Percentiles rank a stretch among this genome's conserved stretches.
Conservation (phyloP, 2,113 vertebrate species). For the Macrotis lagotis region DNA sequence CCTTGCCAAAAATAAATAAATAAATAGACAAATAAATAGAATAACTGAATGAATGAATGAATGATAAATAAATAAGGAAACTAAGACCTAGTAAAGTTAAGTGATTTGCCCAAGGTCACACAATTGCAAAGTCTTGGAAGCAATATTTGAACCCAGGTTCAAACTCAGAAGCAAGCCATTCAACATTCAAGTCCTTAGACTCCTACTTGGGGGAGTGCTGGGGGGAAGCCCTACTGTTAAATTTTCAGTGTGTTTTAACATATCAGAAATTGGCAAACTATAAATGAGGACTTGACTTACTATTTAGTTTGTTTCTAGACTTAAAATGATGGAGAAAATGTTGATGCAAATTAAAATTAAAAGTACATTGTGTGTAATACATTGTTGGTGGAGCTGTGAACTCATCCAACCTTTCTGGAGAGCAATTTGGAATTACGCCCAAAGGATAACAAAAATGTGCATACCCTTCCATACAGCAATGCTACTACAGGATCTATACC, state of each 20-base stretch:
- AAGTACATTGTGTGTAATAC: not conserved
- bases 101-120: not conserved
- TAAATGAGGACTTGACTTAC: not conserved
- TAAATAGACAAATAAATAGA: no score
- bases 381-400: no score
- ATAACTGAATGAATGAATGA: no score
- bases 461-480: no score
- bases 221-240: not conserved
- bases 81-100: not conserved
- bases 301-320: not conserved
- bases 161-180: not conserved
- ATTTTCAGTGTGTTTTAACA: not conserved
- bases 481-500: no score
- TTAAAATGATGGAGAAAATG: not conserved
- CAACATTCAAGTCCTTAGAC: not conserved
- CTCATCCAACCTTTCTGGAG: no score
- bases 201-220: not conserved
- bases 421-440: no score
- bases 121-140: not conserved
- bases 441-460: no score
- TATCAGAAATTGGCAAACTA: not conserved
- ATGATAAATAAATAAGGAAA: not conserved
- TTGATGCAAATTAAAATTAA: not conserved
- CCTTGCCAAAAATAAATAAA: no score
- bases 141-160: not conserved